These are phyloP conservation scores for Mormyrus lacerda DNA, from an alignment of 2,113 vertebrate species.

Conservation along the genomic window DNA sequence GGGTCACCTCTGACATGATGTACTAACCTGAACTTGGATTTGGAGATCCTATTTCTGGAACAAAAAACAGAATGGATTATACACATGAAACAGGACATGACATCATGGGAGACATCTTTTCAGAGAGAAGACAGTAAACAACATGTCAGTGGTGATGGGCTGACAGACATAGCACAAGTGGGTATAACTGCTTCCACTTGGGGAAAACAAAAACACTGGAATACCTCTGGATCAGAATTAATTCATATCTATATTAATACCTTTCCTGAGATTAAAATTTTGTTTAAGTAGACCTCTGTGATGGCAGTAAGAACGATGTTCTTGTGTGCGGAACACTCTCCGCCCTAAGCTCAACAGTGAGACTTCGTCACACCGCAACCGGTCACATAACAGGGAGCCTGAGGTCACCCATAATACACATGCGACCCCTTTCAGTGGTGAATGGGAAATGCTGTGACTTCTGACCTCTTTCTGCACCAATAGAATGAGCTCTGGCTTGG, in stretches of 20 bases:
- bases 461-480: background rate
- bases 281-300: background rate
- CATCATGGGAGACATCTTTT: slow-evolving; percentile 52
- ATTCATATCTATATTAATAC: background rate
- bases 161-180: slow-evolving; percentile 6
- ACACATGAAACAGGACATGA: slow-evolving; percentile 61
- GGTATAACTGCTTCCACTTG: background rate
- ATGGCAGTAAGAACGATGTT: background rate
- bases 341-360: background rate
- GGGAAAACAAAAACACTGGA: background rate
- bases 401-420: background rate
- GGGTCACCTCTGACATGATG: slow-evolving; percentile 42
- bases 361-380: background rate
- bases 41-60: slow-evolving; percentile 98
- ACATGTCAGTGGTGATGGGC: slow-evolving; percentile 22
- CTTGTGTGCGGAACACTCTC: background rate
- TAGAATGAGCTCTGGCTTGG: background rate
- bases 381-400: background rate
- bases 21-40: slow-evolving; percentile 99
- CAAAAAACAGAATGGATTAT: slow-evolving; percentile 81
- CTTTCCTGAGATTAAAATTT: background rate
- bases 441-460: background rate
- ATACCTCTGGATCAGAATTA: background rate
- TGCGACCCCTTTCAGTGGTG: background rate
- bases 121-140: slow-evolving; percentile 14